Percentiles rank a stretch among this genome's conserved stretches.
phyloP scores from a whole-genome alignment of 2,113 vertebrate genomes.

The Isichthys henryi region DNA sequence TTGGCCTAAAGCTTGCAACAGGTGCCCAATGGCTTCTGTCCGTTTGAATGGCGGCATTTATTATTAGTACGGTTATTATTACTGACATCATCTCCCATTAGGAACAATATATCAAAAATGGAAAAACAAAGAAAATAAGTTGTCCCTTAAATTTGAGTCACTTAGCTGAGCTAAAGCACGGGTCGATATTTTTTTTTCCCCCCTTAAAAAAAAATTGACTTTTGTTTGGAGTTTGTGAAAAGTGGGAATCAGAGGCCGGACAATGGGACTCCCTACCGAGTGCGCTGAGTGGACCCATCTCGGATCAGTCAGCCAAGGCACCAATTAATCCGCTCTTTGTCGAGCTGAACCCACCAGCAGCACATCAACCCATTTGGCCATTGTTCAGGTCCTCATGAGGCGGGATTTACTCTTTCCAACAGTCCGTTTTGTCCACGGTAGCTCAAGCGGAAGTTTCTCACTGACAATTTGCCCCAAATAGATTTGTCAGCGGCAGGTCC shows the following conservation, averaged over 20 bases:
- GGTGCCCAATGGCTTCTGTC: constrained; percentile 50
- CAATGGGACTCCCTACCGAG: constrained; percentile 97
- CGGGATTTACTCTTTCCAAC: constrained; percentile 99
- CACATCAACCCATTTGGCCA: constrained; percentile 96
- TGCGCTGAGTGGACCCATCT: constrained; percentile 97
- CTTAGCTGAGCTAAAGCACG: constrained; percentile 81
- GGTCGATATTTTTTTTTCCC: constrained; percentile 68
- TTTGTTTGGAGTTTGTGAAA: constrained; percentile 99
- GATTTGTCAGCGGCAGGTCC: constrained; percentile 97
- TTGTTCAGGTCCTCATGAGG: constrained; percentile 96
- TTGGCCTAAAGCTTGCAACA: constrained; percentile 59
- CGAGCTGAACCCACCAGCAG: constrained; percentile 86
- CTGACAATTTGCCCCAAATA: constrained; percentile 99
- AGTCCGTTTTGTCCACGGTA: constrained; percentile 98
- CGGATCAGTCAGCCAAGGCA: constrained; percentile 98
- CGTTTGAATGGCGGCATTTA: constrained; percentile 24
- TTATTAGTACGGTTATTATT: not conserved
- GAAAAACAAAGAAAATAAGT: constrained; percentile 55
- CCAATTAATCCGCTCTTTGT: constrained; percentile 99
- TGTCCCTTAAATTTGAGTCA: constrained; percentile 72
- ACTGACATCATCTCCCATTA: constrained; percentile 20
- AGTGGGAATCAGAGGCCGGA: constrained; percentile 99
- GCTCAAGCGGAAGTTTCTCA: constrained; percentile 99
- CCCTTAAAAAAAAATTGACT: constrained; percentile 80
- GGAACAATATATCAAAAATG: constrained; percentile 43